Evolutionary conservation across 2,888 invertebrate species (phyloP).

Genomic region (Alcis repandata): DNA sequence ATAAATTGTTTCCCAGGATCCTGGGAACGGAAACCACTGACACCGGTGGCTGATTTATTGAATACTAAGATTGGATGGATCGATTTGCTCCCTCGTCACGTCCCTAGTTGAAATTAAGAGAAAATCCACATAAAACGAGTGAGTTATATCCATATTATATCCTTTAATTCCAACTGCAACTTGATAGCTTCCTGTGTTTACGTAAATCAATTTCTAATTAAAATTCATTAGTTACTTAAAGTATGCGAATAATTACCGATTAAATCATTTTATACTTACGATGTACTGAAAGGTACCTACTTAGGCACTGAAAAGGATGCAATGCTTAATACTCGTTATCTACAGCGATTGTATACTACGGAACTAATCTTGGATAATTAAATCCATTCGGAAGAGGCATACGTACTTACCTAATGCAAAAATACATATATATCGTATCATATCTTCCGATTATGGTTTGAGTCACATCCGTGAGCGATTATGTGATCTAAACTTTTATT

Average conservation of each 20-base stretch:
- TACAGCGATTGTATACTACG: too few species aligned
- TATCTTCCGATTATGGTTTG: too few species aligned
- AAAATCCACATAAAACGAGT: slow-evolving; percentile 9
- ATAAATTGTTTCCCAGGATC: slow-evolving; percentile 1
- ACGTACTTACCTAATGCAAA: too few species aligned
- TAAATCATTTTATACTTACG: not conserved
- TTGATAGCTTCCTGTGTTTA: slow-evolving; percentile 13
- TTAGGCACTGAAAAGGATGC: not conserved
- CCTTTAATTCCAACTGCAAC: not conserved
- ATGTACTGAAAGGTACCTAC: not conserved
- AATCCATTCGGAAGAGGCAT: too few species aligned
- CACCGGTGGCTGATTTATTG: slow-evolving; percentile 22
- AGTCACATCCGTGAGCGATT: too few species aligned
- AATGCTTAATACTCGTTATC: too few species aligned
- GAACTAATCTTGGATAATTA: too few species aligned
- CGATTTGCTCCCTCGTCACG: slow-evolving; percentile 16
- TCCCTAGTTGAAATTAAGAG: slow-evolving; percentile 7
- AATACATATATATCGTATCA: too few species aligned
- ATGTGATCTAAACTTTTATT: too few species aligned
- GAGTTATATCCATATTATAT: slow-evolving; percentile 5
- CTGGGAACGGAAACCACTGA: slow-evolving; percentile 32
- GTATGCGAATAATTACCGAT: not conserved
- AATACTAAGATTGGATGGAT: slow-evolving; percentile 4
- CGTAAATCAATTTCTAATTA: not conserved
- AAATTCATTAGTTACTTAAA: not conserved